Base-by-base conservation (phyloP, 2,888 invertebrate genomes). In the Oegoconia quadripuncta region DNA sequence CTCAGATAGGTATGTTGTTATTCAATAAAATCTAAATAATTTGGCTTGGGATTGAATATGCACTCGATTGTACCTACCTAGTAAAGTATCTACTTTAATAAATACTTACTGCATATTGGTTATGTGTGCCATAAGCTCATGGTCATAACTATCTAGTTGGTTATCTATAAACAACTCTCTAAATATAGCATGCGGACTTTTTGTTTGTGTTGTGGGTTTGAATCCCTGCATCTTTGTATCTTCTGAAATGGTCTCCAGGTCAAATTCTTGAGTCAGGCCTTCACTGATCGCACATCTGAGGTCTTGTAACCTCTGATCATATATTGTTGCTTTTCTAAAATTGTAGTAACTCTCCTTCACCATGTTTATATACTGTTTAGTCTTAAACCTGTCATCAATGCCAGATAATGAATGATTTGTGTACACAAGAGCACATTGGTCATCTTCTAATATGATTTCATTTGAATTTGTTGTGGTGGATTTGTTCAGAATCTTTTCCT, bases 271-370 rank as follows among this genome's bases (percentile, higher is more conserved):
- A 15, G 60, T 82, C 2, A 88, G 48, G 1, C 88, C 88, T 52
- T 88, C 87, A 58, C 73, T 86, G 36, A 88, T 88, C 8, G 88
- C 88, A 72, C 74, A 82, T 44, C 76, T 70, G 7, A 88, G 50
- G 45, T 88, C 88, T 49, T 80, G 79, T 44, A 88, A 57, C 43
- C 77, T 77, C 38, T 87, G 87, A 45, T 87, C 80, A 60, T 81
- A 83, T 23, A 88, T 52, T 7, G 88, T 88, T 12, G 82, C 77
- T 47, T 76, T 86, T 44, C 78, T 68, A 65, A 88, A 88, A 58
- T 83, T 86, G 50, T 83, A 83, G 53, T 88, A 88, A 47, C 88
- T 88, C 32, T 87, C 79, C 44, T 83, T 87, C 6, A 88, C 72
- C 60, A 67, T 71, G 40, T 83, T 72, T 46, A 83, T 64, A 39